Conservation (phyloP, 2,797 vertebrate genomes). For the Epinephelus malabaricus region DNA sequence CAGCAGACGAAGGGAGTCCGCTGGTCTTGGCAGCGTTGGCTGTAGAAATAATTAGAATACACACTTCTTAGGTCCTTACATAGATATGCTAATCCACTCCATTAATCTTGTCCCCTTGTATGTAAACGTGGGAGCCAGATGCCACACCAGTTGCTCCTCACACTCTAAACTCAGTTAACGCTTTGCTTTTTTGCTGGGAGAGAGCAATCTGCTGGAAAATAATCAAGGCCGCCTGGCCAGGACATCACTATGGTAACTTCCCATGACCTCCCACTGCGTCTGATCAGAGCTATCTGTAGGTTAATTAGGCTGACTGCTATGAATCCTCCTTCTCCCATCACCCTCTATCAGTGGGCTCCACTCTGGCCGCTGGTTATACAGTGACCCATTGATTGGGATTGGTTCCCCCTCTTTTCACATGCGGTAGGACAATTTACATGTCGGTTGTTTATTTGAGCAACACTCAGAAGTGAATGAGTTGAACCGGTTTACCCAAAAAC, state of each 20-base stretch:
- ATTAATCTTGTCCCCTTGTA: conserved; percentile 89
- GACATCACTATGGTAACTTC: conserved; percentile 87
- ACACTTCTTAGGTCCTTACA: conserved; percentile 81
- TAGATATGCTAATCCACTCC: conserved; percentile 87
- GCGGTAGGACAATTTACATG: conserved; percentile 63
- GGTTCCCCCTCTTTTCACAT: conserved; percentile 58
- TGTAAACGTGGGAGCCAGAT: conserved; percentile 88
- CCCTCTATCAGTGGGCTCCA: conserved; percentile 81
- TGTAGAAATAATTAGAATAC: conserved; percentile 83
- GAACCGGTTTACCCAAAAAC: conserved; percentile 18
- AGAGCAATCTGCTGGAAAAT: conserved; percentile 87
- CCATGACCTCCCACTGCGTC: conserved; percentile 78
- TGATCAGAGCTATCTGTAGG: conserved; percentile 79
- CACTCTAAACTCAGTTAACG: conserved; percentile 88
- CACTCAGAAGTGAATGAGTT: conserved; percentile 14
- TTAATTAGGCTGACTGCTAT: conserved; percentile 88
- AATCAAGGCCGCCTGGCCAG: conserved; percentile 86
- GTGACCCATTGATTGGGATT: conserved; percentile 76
- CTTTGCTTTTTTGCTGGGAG: conserved; percentile 81
- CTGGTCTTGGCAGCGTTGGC: conserved; percentile 61
- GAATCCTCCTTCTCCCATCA: conserved; percentile 75
- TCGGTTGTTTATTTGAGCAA: conserved; percentile 34
- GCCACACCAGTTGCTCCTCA: conserved; percentile 89
- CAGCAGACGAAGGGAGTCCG: conserved; percentile 29
- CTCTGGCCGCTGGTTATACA: conserved; percentile 79